Evolutionary conservation across 37 sponge, comb jelly and placozoan genomes (phyloP).

Genomic region (Hexactinellida sp.): DNA sequence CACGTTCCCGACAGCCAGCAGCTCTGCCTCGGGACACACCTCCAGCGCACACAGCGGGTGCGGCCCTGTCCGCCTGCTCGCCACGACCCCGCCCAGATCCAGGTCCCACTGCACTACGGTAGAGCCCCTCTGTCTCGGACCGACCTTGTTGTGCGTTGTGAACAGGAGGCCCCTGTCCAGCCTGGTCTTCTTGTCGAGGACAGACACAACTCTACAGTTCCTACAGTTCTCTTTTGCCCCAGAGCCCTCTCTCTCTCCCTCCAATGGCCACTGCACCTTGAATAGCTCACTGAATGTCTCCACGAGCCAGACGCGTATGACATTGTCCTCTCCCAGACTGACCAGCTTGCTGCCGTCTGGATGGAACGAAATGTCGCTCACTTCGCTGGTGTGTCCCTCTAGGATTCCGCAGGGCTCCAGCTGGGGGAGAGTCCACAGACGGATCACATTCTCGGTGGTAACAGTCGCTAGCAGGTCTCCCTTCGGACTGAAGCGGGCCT

Average conservation of each 20-base stretch:
- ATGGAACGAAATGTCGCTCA: neutral
- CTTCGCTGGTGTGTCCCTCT: neutral
- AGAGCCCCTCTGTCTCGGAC: neutral
- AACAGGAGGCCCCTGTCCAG: neutral
- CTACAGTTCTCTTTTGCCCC: neutral
- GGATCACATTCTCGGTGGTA: neutral
- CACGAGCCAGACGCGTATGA: neutral
- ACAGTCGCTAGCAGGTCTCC: neutral
- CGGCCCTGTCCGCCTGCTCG: neutral
- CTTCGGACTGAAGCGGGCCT: neutral
- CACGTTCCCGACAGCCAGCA: neutral
- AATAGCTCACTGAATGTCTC: constrained; percentile 5
- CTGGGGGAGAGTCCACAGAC: neutral
- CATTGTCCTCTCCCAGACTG: neutral
- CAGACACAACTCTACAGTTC: neutral
- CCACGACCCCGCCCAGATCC: neutral
- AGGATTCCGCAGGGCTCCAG: neutral
- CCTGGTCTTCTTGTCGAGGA: neutral
- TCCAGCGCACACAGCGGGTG: neutral
- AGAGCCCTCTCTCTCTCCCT: neutral
- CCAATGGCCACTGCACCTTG: neutral
- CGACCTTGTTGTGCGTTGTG: neutral
- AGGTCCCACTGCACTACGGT: neutral
- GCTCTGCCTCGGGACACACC: neutral
- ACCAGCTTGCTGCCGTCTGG: constrained; percentile 5